Conservation (phyloP, 2,113 vertebrate species). For the Amphiprion percula region DNA sequence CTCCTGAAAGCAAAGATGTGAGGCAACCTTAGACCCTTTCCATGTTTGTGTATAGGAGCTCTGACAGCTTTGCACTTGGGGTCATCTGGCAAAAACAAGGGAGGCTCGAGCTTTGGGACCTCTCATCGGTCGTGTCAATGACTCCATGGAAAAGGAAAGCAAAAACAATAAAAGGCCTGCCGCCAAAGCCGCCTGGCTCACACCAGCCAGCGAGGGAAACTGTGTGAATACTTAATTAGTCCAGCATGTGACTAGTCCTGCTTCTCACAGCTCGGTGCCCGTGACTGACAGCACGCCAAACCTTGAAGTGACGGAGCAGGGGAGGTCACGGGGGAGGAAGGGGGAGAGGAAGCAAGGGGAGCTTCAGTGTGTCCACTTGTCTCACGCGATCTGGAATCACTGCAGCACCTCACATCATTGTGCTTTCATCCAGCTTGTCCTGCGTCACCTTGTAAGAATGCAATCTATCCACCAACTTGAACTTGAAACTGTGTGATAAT, state of each 20-base stretch:
- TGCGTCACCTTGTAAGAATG: conserved; percentile 69
- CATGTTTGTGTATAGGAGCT: conserved; percentile 41
- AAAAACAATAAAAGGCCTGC: conserved; percentile 69
- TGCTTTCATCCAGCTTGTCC: conserved; percentile 54
- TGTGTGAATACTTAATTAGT: conserved; percentile 70
- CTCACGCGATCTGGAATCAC: conserved; percentile 74
- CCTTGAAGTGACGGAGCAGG: conserved; percentile 61
- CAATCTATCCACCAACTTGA: conserved; percentile 67
- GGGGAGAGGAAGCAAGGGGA: conserved; percentile 35
- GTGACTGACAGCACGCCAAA: conserved; percentile 64
- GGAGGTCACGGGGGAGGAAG: conserved; percentile 54
- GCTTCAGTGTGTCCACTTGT: conserved; percentile 61
- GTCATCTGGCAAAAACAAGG: conserved; percentile 58
- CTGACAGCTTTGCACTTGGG: conserved; percentile 50
- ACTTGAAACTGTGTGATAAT: conserved; percentile 59
- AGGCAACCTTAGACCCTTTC: conserved; percentile 20
- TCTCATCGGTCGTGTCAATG: conserved; percentile 70
- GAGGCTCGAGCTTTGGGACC: conserved; percentile 56
- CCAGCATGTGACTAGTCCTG: conserved; percentile 65
- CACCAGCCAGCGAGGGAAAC: conserved; percentile 44
- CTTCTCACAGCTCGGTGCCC: conserved; percentile 40
- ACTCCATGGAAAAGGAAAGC: conserved; percentile 77
- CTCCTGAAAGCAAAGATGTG: conserved; percentile 19
- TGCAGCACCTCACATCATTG: conserved; percentile 44
- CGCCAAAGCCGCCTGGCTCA: conserved; percentile 60